Evolutionary conservation across 2,113 vertebrate genomes (phyloP).

Genomic region (Oostethus manadensis): DNA sequence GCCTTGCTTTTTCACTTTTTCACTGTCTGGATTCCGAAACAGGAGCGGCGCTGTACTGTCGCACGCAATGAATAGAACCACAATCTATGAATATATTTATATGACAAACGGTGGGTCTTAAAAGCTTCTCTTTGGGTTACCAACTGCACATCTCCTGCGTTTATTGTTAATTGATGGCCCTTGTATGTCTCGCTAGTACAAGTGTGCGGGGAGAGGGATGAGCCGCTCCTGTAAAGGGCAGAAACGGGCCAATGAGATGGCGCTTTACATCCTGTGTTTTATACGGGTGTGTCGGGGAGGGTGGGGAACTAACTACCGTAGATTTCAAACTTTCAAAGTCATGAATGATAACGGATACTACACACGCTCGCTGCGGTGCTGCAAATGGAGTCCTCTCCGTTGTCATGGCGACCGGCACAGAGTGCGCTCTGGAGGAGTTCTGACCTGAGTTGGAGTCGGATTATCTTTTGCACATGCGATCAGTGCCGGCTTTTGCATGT

Average conservation of each 20-base stretch:
- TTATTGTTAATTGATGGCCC: constrained; percentile 57
- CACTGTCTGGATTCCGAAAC: constrained; percentile 12
- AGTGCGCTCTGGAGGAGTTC: constrained; percentile 39
- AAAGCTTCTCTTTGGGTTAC: constrained; percentile 38
- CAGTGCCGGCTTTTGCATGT: constrained; percentile 31
- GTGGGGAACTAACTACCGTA: constrained; percentile 31
- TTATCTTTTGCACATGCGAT: constrained; percentile 30
- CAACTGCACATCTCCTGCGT: constrained; percentile 40
- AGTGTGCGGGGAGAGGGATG: constrained; percentile 25
- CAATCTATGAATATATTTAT: constrained; percentile 44
- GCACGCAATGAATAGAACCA: constrained; percentile 36
- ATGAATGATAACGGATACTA: constrained; percentile 67
- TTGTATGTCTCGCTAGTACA: constrained; percentile 35
- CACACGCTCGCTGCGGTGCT: constrained; percentile 31
- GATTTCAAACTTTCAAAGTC: constrained; percentile 60
- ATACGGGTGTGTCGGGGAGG: constrained; percentile 8
- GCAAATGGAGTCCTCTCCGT: constrained; percentile 59
- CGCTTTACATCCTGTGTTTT: constrained; percentile 8
- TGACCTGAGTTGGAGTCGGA: constrained; percentile 49
- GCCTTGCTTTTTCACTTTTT: background rate
- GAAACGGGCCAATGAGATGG: constrained; percentile 4
- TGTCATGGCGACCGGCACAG: constrained; percentile 43
- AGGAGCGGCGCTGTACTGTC: constrained; percentile 1
- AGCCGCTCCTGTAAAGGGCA: constrained; percentile 26
- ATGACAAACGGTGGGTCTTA: constrained; percentile 34